Percentiles rank a stretch among this genome's conserved stretches.
These are phyloP conservation scores for Scaptodrosophila latifasciaeformis DNA, from an alignment of 2,888 invertebrate species.

Conservation along the genomic window DNA sequence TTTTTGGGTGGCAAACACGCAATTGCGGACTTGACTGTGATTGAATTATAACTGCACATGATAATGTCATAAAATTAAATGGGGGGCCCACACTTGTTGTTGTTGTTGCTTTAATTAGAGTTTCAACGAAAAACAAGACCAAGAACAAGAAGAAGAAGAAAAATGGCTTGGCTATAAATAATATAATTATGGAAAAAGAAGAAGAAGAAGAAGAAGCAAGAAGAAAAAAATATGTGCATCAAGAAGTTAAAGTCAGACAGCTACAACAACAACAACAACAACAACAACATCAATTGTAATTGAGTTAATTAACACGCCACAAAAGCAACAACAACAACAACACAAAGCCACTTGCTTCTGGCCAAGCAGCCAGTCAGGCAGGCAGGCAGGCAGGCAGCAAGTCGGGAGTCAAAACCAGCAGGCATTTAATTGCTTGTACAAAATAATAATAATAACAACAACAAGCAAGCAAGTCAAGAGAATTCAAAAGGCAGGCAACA, in stretches of 20 bases:
- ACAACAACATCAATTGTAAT: slow-evolving; percentile 48
- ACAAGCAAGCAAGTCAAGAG: background rate
- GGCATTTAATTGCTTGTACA: slow-evolving; percentile 62
- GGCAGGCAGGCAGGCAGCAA: background rate
- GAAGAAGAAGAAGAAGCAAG: slow-evolving; percentile 2
- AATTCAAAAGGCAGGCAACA: slow-evolving; percentile 22
- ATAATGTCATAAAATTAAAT: slow-evolving; percentile 69
- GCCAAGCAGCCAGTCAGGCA: background rate
- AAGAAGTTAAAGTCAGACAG: too few relatives aligned
- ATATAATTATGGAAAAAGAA: slow-evolving; percentile 66
- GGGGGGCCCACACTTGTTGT: slow-evolving; percentile 60
- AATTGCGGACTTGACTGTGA: slow-evolving; percentile 14
- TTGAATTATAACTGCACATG: slow-evolving; percentile 50
- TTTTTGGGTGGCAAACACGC: slow-evolving; percentile 27
- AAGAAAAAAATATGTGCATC: too few relatives aligned
- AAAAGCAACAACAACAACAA: slow-evolving; percentile 46
- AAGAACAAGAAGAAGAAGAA: slow-evolving; percentile 24
- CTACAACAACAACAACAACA: slow-evolving; percentile 18
- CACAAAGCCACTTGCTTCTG: too few relatives aligned
- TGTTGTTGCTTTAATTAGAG: slow-evolving; percentile 49
- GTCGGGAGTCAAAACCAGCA: slow-evolving; percentile 30
- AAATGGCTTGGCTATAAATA: slow-evolving; percentile 59
- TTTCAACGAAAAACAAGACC: slow-evolving; percentile 33
- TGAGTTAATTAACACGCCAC: slow-evolving; percentile 68
- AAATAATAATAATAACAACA: slow-evolving; percentile 47